phyloP scores from a whole-genome alignment of 1,140 invertebrate species.

The Anoplolepis gracilipes region DNA sequence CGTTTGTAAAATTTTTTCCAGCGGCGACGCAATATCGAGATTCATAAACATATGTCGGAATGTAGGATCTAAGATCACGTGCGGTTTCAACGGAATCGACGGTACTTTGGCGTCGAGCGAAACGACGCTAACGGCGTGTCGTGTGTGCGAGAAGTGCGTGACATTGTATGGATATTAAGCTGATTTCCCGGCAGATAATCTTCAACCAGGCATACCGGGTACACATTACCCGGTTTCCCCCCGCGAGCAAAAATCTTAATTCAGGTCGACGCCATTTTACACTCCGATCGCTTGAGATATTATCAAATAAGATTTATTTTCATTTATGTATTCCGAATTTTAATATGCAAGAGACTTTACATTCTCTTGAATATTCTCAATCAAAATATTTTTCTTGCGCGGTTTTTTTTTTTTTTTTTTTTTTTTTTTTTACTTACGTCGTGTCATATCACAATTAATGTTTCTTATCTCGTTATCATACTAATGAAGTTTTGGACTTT shows the following conservation, averaged over 20 bases:
- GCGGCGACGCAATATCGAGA: background rate
- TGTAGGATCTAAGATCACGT: conserved; percentile 40
- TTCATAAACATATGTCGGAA: conserved; percentile 44
- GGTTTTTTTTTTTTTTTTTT: too few species aligned
- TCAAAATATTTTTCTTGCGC: too few species aligned
- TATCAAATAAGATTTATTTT: background rate
- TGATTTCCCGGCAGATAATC: conserved; percentile 80
- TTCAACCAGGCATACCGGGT: conserved; percentile 16
- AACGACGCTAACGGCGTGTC: conserved; percentile 68
- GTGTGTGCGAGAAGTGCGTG: conserved; percentile 77
- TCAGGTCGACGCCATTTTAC: conserved; percentile 62
- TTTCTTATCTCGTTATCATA: background rate
- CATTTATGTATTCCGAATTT: too few species aligned
- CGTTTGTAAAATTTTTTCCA: conserved; percentile 7
- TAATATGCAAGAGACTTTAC: background rate
- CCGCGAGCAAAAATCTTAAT: conserved; percentile 71
- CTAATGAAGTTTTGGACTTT: background rate
- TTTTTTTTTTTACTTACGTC: too few species aligned
- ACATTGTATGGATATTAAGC: conserved; percentile 85
- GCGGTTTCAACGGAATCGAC: conserved; percentile 51
- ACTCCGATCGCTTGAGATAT: conserved; percentile 13
- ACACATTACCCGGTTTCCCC: conserved; percentile 35
- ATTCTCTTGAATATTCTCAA: background rate
- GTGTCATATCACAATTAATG: background rate
- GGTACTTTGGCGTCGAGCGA: conserved; percentile 52